Conservation (phyloP, 2,888 invertebrate species). For the Calliopum simillimum region DNA sequence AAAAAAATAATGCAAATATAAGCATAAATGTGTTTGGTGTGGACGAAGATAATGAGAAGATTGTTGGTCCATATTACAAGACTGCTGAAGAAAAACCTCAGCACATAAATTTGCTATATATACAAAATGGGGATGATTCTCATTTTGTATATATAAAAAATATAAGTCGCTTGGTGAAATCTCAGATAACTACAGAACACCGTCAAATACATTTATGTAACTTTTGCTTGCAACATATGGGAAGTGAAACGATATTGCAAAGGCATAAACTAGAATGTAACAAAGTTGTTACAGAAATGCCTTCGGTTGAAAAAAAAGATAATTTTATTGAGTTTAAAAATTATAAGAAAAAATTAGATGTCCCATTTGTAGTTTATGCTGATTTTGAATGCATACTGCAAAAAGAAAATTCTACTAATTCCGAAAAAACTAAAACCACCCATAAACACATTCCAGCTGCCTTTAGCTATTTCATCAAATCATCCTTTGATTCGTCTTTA, state of each 20-base stretch:
- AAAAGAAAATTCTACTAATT: neutral
- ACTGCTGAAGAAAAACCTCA: neutral
- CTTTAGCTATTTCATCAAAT: slow-evolving; percentile 5
- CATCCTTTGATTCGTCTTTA: neutral
- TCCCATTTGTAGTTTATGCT: neutral
- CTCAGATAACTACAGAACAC: no score
- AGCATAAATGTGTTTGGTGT: neutral
- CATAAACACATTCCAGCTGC: neutral
- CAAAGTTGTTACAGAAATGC: neutral
- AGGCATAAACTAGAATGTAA: neutral
- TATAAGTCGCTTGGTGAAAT: neutral
- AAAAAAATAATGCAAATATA: no score
- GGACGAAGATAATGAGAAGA: neutral
- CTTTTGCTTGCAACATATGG: no score
- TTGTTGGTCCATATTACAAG: slow-evolving; percentile 1
- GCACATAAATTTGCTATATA: neutral
- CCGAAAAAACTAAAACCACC: neutral
- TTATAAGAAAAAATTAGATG: neutral
- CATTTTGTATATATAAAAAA: neutral
- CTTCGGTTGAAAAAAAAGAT: neutral
- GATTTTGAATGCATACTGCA: slow-evolving; percentile 5
- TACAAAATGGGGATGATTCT: no score
- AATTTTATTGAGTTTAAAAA: neutral
- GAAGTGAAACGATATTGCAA: neutral
- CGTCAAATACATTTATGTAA: no score